These are phyloP conservation scores for Chaetophractus vellerosus DNA, from an alignment of 2,797 vertebrate genomes.

Conservation along the genomic window DNA sequence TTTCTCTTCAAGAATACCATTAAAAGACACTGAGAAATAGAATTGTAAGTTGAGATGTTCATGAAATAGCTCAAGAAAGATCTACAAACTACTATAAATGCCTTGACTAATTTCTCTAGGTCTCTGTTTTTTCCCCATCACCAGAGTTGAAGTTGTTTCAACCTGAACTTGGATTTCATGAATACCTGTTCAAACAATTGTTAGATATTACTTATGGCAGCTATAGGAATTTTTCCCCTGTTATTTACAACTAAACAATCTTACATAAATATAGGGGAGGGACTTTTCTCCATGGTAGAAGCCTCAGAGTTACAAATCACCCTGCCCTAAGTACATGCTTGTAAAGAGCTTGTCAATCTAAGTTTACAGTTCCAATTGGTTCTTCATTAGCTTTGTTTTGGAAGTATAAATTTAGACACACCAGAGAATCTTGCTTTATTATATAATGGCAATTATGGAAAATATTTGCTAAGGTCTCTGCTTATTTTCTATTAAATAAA, in stretches of 20 bases:
- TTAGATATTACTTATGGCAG: no score
- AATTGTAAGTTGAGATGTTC: not conserved
- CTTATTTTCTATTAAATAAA: not conserved
- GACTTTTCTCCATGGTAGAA: no score
- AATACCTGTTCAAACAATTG: not conserved
- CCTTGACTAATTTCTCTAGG: not conserved
- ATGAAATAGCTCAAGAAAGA: not conserved
- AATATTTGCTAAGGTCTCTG: not conserved
- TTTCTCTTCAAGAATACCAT: conserved; percentile 4
- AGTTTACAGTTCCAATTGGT: no score
- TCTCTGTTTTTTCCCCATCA: not conserved
- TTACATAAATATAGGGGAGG: no score
- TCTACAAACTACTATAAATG: not conserved
- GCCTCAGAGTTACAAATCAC: no score
- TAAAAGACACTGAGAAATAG: not conserved
- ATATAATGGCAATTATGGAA: not conserved
- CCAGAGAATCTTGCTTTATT: not conserved
- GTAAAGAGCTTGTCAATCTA: no score
- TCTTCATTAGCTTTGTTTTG: not conserved
- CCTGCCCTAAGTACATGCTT: no score
- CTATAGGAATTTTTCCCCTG: no score
- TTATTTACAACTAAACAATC: no score
- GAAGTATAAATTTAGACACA: not conserved
- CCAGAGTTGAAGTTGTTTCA: not conserved
- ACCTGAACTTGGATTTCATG: not conserved